Evolutionary conservation across 2,797 vertebrate genomes (phyloP), one percentile per base, ranked within the genome.

Genomic region (Pangasius mekongensis): DNA sequence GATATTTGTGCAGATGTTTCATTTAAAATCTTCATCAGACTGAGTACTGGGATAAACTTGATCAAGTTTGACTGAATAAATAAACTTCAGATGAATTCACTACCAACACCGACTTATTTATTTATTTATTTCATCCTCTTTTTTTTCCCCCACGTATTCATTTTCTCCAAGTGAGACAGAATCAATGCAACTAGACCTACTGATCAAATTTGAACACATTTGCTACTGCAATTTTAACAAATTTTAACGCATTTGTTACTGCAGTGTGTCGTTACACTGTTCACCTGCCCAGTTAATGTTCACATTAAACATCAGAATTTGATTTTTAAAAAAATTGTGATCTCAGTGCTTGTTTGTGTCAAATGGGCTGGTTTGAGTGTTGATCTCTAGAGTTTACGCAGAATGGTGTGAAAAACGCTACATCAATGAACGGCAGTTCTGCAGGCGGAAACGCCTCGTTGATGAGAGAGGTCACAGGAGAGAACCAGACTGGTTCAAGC

Each of bases 41-140:
- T 60, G 33, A 69, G 9, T 74, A 27, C 69, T 58, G 84, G 69
- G 52, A 56, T 27, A 74, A 85, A 74, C 84, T 60, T 86, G 54
- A 86, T 58, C 52, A 60, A 30, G 62, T 58, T 2, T 77, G 64
- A 84, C 85, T 77, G 85, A 86, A 86, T 86, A 66, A 83, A 83
- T 66, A 49, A 66, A 83, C 60, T 62, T 81, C 4, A 66, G 30
- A 66, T 18, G 9, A 66, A 49, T 83, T 83, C 16, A 49, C 14
- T 20, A 22, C 22, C 10, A 74, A 5, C 11, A 11, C 47, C 20
- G 49, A 30, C 47, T 10, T n/a, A n/a, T n/a, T 22, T 36, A 0
- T 33, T 67, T 64, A 11, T 14, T 60, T 30, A 20, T 36, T 39
- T 36, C 18, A 20, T 39, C 18, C 18, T 18, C 3, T 54, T 33